Percentiles rank a stretch among this genome's conserved stretches.
These are phyloP conservation scores for Physeter macrocephalus DNA, from an alignment of 2,113 vertebrate genomes.

Conservation along the genomic window DNA sequence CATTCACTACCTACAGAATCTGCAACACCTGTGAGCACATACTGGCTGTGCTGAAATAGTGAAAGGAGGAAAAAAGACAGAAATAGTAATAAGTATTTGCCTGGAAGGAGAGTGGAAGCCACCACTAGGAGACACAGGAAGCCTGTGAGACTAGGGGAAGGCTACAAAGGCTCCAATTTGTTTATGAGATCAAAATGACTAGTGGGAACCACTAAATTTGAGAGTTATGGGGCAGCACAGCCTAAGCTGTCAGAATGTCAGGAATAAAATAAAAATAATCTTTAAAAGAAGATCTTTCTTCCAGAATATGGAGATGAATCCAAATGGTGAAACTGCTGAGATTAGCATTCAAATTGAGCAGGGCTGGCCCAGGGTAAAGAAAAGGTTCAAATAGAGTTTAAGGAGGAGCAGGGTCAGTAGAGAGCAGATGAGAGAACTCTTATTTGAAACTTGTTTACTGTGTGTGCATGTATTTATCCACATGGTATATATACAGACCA, in stretches of 20 bases:
- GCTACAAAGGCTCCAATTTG: background rate
- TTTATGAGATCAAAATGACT: background rate
- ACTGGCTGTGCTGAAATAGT: background rate
- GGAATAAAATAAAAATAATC: background rate
- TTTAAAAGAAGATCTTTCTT: background rate
- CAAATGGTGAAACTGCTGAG: background rate
- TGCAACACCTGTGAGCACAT: background rate
- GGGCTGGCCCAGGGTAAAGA: background rate
- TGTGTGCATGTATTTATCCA: background rate
- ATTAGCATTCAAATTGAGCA: background rate
- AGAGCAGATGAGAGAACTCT: background rate
- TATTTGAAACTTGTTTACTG: background rate
- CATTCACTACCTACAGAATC: background rate
- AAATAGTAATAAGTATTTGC: background rate
- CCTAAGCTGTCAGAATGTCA: background rate
- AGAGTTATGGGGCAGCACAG: background rate
- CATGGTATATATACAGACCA: background rate
- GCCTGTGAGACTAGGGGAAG: background rate
- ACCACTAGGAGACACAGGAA: background rate
- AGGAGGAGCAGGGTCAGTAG: background rate
- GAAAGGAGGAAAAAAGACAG: background rate
- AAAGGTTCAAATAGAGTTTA: background rate
- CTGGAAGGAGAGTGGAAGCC: background rate
- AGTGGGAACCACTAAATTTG: background rate
- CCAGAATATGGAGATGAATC: background rate